These are phyloP conservation scores for Pandemis corylana DNA, from an alignment of 2,888 invertebrate genomes.

Conservation along the genomic window DNA sequence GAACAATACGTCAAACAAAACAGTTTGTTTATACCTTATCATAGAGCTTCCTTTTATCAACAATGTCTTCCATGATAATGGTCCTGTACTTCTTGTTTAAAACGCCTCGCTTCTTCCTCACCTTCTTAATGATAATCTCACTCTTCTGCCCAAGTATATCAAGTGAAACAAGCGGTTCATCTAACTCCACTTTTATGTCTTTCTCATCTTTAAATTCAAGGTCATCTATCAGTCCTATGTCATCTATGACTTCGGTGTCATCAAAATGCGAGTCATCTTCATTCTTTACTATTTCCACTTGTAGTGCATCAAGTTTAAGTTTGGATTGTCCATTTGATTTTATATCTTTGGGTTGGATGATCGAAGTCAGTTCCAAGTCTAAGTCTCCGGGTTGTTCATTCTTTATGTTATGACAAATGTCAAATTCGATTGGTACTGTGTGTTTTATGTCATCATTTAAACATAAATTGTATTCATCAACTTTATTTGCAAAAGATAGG, in stretches of 20 bases:
- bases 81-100: conserved; percentile 33
- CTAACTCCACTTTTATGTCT: conserved; percentile 11
- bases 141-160: conserved; percentile 2
- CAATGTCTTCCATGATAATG: conserved; percentile 23
- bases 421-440: conserved; percentile 7
- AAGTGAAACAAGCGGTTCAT: conserved; percentile 2
- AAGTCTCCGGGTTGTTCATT: neutral
- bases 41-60: conserved; percentile 30
- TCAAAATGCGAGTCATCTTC: conserved; percentile 14
- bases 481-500: neutral
- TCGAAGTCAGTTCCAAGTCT: neutral
- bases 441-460: neutral
- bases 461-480: neutral
- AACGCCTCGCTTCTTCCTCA: conserved; percentile 4
- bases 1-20: neutral
- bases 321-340: neutral
- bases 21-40: conserved; percentile 20
- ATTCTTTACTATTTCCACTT: conserved; percentile 21
- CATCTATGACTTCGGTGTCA: conserved; percentile 1
- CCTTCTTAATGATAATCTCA: neutral
- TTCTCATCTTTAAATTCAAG: conserved; percentile 1
- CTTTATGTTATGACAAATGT: neutral
- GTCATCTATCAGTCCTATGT: neutral
- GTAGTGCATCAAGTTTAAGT: neutral
- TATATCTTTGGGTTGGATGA: neutral